A percentile compares a stretch with the other conserved stretches of the same genome.
phyloP scores from a whole-genome alignment of 2,797 vertebrate species.

The Knipowitschia caucasica region DNA sequence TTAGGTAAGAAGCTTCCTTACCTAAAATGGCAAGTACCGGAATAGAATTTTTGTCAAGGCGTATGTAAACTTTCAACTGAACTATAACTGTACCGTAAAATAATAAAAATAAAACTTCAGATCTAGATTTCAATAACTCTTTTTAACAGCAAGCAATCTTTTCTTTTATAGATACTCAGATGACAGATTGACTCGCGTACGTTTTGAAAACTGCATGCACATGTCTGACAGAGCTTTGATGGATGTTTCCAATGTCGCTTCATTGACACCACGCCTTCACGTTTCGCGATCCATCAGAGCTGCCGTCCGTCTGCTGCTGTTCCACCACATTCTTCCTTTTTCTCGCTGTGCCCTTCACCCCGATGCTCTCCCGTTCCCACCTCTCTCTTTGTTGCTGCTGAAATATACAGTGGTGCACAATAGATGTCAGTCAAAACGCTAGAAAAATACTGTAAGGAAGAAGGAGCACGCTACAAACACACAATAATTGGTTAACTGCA shows the following conservation, averaged over 20 bases:
- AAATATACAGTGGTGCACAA: conserved; percentile 35
- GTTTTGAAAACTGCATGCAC: conserved; percentile 52
- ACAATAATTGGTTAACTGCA: too few species aligned
- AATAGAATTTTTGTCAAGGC: too few species aligned
- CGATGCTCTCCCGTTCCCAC: conserved; percentile 8
- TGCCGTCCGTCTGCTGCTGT: conserved; percentile 57
- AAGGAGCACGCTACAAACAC: too few species aligned
- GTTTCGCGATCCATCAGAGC: conserved; percentile 73
- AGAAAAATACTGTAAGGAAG: conserved; percentile 28
- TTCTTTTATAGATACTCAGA: too few species aligned
- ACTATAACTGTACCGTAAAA: too few species aligned
- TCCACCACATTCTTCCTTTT: conserved; percentile 34
- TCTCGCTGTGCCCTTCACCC: conserved; percentile 56
- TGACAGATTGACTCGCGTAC: too few species aligned
- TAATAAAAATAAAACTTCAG: too few species aligned
- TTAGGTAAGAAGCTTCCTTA: too few species aligned
- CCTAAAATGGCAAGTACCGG: too few species aligned
- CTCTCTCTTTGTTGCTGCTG: not conserved
- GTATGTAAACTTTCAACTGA: too few species aligned
- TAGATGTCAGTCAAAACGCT: conserved; percentile 30
- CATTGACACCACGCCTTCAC: conserved; percentile 76
- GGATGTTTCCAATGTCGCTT: conserved; percentile 66
- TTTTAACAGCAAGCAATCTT: too few species aligned
- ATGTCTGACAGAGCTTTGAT: conserved; percentile 61
- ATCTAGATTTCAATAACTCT: too few species aligned